Evolutionary conservation across 2,113 vertebrate species (phyloP), one percentile per base, ranked within the genome.

Genomic region (Solea solea): DNA sequence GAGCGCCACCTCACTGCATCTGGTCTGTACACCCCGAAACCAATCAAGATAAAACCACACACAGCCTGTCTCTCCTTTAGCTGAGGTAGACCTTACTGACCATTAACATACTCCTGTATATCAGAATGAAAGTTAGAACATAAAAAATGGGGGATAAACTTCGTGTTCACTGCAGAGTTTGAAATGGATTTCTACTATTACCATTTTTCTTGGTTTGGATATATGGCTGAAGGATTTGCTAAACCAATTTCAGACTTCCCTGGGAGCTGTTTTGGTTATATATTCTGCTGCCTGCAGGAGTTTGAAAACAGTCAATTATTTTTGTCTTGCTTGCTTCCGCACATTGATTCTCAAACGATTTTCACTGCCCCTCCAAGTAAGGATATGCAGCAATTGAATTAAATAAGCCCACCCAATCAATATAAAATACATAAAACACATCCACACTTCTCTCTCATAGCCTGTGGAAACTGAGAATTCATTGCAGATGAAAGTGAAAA

Each of bases 1-100:
- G 93, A 94, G 93, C 93, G 94, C 90, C 94, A 95, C 95, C 93
- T 93, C 93, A 93, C 90, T 90, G 93, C 95, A 96, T 96, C 95
- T 96, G 95, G 94, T 93, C 94, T 93, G 89, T 92, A 94, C 94
- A 91, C 93, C 94, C 93, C 81, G 12, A 74, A 81, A 74, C 93
- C 93, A 82, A 88, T 91, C 39, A 14, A 68, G 72, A 79, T 62
- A 68, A 78, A 83, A 80, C 66, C 74, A 68, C 62, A 84, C 66
- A 69, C 70, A 4, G 16, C 52, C 63, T 27, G 64, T 54, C 69
- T 75, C 73, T 64, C 45, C 34, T 67, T 45, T 27, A 42, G 52
- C 61, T 50, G 34, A 68, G 34, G 59, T 44, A 60, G 60, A 69
- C 56, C 61, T 42, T 10, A 28, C 78, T 85, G 82, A 78, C 74